Base-by-base conservation (phyloP, 2,797 vertebrate genomes). In the Tiaroga cobitis region DNA sequence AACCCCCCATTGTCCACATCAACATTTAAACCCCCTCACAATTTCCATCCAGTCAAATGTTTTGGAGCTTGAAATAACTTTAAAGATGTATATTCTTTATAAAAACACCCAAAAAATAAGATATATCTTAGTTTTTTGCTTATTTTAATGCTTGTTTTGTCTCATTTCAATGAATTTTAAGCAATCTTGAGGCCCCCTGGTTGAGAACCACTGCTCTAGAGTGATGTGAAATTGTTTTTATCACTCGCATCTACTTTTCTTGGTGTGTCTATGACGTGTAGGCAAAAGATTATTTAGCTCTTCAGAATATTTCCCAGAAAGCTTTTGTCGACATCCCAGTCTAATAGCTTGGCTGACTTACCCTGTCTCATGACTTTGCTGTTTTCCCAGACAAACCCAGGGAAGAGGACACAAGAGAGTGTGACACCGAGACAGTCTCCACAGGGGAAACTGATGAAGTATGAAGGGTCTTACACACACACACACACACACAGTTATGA, bases 371-470 rank as follows among this genome's bases (percentile, higher is more conserved):
- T 70, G 76, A 69, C 10, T 77, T 37, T 74, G 65, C 65, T 80
- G 54, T 65, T 54, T 70, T 77, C 63, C 68, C 93, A 95, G 95
- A 94, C 65, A 94, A 88, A 88, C 49, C 92, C 76, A 97, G 93
- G 81, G 97, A 98, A n/a, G 93, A 93, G 0, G 96, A 97, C 18
- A 88, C 93, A 10, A 94, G 94, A 39, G 95, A 96, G 77, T 95
- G 94, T 75, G 96, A 97, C 76, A 89, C 91, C 41, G 96, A 97
- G 85, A 95, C 87, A 84, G 84, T 91, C 91, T 88, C 89, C 9
- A 63, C 90, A 81, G 87, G 65, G 87, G 94, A 93, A 91, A 91
- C 94, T 87, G 95, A 95, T 92, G 93, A 94, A 92, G 93, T 94
- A 91, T 18, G 91, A 85, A 82, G 70, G 85, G 84, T 89, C 91